These are phyloP conservation scores for Leguminivora glycinivorella DNA, from an alignment of 1,140 invertebrate species.

Conservation along the genomic window DNA sequence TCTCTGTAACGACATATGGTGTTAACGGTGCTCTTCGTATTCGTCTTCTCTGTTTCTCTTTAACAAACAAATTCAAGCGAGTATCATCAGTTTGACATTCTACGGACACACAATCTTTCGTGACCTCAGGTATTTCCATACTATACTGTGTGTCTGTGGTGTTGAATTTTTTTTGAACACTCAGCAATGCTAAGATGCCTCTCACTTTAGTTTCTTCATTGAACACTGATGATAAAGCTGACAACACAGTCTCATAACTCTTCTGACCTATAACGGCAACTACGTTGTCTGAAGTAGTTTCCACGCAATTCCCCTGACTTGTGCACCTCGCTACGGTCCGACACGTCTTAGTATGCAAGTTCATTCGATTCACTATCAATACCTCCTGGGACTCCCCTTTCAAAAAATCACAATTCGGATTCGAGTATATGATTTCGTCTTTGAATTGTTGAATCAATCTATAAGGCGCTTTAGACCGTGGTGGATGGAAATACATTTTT, in stretches of 20 bases:
- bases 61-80: conserved; percentile 34
- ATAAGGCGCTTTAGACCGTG: neutral
- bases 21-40: conserved; percentile 1
- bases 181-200: conserved; percentile 55
- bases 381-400: conserved; percentile 51
- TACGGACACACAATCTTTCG: neutral
- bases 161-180: conserved; percentile 27
- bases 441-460: conserved; percentile 33
- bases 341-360: conserved; percentile 44
- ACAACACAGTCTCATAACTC: conserved; percentile 56
- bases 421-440: conserved; percentile 58
- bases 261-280: conserved; percentile 56
- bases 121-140: neutral
- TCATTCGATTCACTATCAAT: conserved; percentile 43
- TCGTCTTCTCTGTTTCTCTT: conserved; percentile 32
- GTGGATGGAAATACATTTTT: neutral
- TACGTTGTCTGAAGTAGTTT: conserved; percentile 52
- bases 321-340: conserved; percentile 47
- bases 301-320: conserved; percentile 29
- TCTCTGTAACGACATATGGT: conserved; percentile 39
- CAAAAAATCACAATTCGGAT: conserved; percentile 48
- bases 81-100: conserved; percentile 32
- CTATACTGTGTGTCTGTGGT: conserved; percentile 29
- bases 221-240: conserved; percentile 52
- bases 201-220: conserved; percentile 53